phyloP scores from a whole-genome alignment of 2,113 vertebrate genomes.

The Embiotoca jacksoni region DNA sequence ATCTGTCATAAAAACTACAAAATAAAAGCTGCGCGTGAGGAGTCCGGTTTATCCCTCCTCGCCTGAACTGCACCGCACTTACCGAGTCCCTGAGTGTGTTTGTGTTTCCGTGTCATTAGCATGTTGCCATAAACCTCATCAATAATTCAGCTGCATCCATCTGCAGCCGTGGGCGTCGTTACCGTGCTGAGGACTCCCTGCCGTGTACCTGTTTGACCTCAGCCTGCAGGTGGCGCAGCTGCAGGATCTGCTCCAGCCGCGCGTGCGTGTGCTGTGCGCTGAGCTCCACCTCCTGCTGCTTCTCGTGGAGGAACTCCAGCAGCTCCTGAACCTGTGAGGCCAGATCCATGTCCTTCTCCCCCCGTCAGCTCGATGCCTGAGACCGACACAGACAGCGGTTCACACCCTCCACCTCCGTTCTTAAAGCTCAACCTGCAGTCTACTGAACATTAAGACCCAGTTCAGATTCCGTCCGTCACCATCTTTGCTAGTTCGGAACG shows the following conservation, averaged over 20 bases:
- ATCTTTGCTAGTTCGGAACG: too few relatives aligned
- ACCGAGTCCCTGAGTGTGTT: not conserved
- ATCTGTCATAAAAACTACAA: too few relatives aligned
- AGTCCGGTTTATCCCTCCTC: too few relatives aligned
- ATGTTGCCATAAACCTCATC: slow-evolving; percentile 49
- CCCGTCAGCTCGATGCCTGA: slow-evolving; percentile 96
- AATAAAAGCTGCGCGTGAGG: too few relatives aligned
- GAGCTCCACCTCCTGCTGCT: slow-evolving; percentile 95
- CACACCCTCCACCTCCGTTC: too few relatives aligned
- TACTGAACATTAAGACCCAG: too few relatives aligned
- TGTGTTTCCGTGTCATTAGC: slow-evolving; percentile 45
- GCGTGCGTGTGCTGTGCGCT: slow-evolving; percentile 95
- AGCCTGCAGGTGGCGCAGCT: slow-evolving; percentile 95
- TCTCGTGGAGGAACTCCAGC: slow-evolving; percentile 97
- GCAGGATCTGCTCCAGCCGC: slow-evolving; percentile 93
- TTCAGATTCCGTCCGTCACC: too few relatives aligned
- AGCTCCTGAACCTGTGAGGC: slow-evolving; percentile 98
- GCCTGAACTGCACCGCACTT: too few relatives aligned
- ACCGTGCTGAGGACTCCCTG: too few relatives aligned
- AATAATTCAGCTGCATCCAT: slow-evolving; percentile 68
- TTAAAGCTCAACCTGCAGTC: too few relatives aligned
- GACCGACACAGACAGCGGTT: slow-evolving; percentile 24
- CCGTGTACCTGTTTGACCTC: slow-evolving; percentile 95
- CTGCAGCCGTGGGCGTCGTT: slow-evolving; percentile 37
- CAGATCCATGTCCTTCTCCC: slow-evolving; percentile 96